Evolutionary conservation across 2,797 vertebrate species (phyloP), one percentile per base, ranked within the genome.

Genomic region (Peromyscus eremicus): DNA sequence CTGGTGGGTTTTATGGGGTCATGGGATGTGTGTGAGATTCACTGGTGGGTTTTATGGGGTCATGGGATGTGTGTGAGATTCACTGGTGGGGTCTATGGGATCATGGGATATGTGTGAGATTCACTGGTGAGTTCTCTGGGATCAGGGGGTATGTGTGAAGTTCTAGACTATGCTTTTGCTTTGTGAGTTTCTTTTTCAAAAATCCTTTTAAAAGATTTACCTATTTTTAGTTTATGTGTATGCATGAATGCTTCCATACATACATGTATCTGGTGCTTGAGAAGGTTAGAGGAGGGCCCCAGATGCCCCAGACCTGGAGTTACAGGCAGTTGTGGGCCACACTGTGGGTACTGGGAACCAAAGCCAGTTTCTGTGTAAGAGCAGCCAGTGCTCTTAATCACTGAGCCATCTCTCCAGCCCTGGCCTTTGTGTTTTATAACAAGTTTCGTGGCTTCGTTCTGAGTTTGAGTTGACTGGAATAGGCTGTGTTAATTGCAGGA

Each of bases 401-500:
- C 7, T 37, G 14, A 73, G 49, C 23, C 6, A 19, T 57, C 68
- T 55, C 49, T 37, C 68, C 25, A 73, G 49, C 12, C 9, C 37
- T 55, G 5, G 11, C 37, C 27, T 89, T 62, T 89, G 37, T 60
- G 46, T 77, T 86, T 92, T 91, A 81, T 83, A 87, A 77, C 80
- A 83, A 68, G 88, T 95, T 94, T 86, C 92, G 37, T 27, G 40
- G 92, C 40, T 95, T 43, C 16, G 68, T 79, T 96, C 92, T 95
- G 66, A 90, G 92, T 93, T 94, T 75, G 75, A 49, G 23, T 66
- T 92, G 34, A 70, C 32, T 68, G n/a, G 49, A 89, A 91, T 43
- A 83, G 64, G 23, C 40, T 71, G 29, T 62, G n/a, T 84, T 46
- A 19, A 71, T 40, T 34, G 16, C 13, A 82, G 52, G 76, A 40